Percentiles rank a stretch among this genome's conserved stretches.
phyloP scores from a whole-genome alignment of 2,113 vertebrate species.

The Hyperopisus bebe region DNA sequence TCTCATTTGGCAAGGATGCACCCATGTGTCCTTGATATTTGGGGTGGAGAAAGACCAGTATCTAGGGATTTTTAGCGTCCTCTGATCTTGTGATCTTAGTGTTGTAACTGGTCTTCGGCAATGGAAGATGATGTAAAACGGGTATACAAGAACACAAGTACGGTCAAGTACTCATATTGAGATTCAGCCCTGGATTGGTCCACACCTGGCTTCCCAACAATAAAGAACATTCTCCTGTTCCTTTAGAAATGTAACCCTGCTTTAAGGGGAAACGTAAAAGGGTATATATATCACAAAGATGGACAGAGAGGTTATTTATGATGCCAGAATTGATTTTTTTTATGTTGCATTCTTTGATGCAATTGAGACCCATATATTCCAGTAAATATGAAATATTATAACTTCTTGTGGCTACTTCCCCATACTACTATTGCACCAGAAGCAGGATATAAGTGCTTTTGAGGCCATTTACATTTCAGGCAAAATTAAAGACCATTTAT shows the following conservation, averaged over 20 bases:
- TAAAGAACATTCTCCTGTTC: background rate
- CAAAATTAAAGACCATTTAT: background rate
- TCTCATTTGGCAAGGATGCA: too few relatives aligned
- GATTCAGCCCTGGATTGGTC: background rate
- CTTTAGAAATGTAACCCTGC: background rate
- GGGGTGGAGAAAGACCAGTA: too few relatives aligned
- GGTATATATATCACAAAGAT: background rate
- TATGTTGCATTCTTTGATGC: background rate
- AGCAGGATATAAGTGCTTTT: background rate
- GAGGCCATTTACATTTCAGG: background rate
- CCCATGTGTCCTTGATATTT: too few relatives aligned
- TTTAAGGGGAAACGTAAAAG: background rate
- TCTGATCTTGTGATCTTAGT: too few relatives aligned
- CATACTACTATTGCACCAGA: background rate
- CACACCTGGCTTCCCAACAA: background rate
- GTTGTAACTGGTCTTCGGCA: too few relatives aligned
- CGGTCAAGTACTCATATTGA: too few relatives aligned
- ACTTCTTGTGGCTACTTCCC: background rate
- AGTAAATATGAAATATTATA: background rate
- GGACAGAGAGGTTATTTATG: background rate
- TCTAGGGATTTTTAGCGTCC: too few relatives aligned
- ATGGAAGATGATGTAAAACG: too few relatives aligned
- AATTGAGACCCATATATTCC: background rate
- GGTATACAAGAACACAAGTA: too few relatives aligned
- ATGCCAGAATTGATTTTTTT: background rate